Evolutionary conservation across 2,113 vertebrate species (phyloP).

Genomic region (Columba janthina): DNA sequence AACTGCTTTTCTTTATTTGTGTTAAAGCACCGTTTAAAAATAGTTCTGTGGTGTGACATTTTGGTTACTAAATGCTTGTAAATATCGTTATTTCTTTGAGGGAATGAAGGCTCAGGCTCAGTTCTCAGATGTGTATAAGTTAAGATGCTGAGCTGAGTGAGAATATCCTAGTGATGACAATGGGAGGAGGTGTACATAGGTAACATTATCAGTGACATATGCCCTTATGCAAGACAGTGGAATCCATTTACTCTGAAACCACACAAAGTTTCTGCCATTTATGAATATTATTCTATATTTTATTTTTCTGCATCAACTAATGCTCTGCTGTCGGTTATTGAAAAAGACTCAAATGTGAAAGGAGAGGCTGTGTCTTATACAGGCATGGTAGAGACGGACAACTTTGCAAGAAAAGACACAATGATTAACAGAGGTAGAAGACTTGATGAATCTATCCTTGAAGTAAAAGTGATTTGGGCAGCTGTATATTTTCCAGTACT

Average conservation of each 20-base stretch:
- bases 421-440: slow-evolving; percentile 9
- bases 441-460: not conserved
- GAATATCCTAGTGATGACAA: not conserved
- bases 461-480: not conserved
- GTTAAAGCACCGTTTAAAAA: not conserved
- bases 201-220: not conserved
- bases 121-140: not conserved
- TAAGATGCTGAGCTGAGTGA: not conserved
- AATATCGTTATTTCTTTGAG: not conserved
- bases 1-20: not conserved
- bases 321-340: not conserved
- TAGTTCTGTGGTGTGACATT: not conserved
- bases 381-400: not conserved
- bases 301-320: not conserved
- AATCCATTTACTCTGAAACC: not conserved
- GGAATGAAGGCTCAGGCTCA: not conserved
- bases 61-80: not conserved
- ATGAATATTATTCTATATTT: not conserved
- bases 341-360: not conserved
- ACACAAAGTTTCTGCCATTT: not conserved
- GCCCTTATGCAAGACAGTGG: not conserved
- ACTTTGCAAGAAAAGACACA: not conserved
- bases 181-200: fast-evolving
- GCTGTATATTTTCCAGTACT: not conserved
- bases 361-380: not conserved